phyloP scores from a whole-genome alignment of 1,140 invertebrate genomes.

The Himalopsyche phryganea region DNA sequence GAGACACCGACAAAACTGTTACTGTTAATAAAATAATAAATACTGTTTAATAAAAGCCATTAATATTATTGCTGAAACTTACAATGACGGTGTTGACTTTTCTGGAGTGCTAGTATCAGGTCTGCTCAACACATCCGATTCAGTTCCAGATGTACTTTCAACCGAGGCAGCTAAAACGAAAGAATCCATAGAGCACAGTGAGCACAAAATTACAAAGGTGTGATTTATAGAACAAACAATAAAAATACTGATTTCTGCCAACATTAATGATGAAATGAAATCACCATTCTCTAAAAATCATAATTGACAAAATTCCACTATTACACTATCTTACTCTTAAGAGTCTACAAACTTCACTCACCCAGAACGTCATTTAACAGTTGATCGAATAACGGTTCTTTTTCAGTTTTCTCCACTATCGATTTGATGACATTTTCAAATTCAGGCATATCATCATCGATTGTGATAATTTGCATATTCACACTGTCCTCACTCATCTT shows the following conservation, averaged over 20 bases:
- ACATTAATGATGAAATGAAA: neutral
- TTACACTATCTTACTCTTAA: too few species aligned
- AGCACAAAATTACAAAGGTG: too few species aligned
- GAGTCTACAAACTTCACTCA: too few species aligned
- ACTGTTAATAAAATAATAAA: too few species aligned
- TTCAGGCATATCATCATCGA: slow-evolving; percentile 18
- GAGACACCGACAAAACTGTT: too few species aligned
- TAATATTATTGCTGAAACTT: too few species aligned
- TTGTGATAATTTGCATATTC: slow-evolving; percentile 6
- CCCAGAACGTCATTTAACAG: slow-evolving; percentile 25
- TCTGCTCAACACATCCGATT: slow-evolving; percentile 24
- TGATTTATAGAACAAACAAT: neutral
- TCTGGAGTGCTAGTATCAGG: slow-evolving; percentile 29
- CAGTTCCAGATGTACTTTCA: slow-evolving; percentile 23
- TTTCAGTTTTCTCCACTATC: slow-evolving; percentile 29
- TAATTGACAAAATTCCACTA: too few species aligned
- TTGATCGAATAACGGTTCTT: slow-evolving; percentile 31
- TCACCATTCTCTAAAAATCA: neutral
- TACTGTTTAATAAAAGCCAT: too few species aligned
- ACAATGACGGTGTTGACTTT: slow-evolving; percentile 19
- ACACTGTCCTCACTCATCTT: neutral
- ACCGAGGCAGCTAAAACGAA: slow-evolving; percentile 8
- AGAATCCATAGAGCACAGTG: neutral
- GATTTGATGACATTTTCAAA: slow-evolving; percentile 23
- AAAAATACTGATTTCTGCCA: neutral